Evolutionary conservation across 2,888 invertebrate genomes (phyloP).

Genomic region (Scelioninae gen. 2): DNA sequence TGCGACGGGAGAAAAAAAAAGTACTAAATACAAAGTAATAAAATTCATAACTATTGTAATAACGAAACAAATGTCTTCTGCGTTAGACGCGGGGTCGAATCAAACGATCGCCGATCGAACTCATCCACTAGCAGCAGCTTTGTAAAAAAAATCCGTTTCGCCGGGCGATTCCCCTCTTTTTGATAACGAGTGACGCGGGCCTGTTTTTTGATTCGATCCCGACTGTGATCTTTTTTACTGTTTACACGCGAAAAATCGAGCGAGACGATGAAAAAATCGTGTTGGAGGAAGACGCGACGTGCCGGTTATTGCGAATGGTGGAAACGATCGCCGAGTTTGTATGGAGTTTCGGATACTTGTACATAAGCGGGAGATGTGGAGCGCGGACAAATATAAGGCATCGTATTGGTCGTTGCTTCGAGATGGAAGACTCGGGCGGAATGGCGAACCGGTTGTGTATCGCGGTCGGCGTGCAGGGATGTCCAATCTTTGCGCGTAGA

Average conservation of each 20-base stretch:
- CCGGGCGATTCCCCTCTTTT: constrained; percentile 23
- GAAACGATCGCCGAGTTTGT: constrained; percentile 2
- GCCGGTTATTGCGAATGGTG: background rate
- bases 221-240: constrained; percentile 44
- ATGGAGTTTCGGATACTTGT: constrained; percentile 13
- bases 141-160: constrained; percentile 33
- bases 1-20: constrained; percentile 16
- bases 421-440: too few species aligned
- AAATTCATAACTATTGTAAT: constrained; percentile 16
- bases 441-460: too few species aligned
- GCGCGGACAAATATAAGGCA: constrained; percentile 37
- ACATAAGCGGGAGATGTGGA: constrained; percentile 9
- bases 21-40: too few species aligned
- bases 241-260: constrained; percentile 29
- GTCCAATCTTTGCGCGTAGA: too few species aligned
- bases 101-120: constrained; percentile 37
- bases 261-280: too few species aligned
- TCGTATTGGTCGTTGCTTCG: constrained; percentile 29
- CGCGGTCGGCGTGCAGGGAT: too few species aligned
- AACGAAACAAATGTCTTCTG: constrained; percentile 35
- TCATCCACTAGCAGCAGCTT: constrained; percentile 29
- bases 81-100: constrained; percentile 45
- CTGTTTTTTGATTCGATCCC: constrained; percentile 51
- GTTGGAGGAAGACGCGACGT: background rate
- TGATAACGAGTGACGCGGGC: constrained; percentile 43